These are phyloP conservation scores for Scylla paramamosain DNA, from an alignment of 1,140 invertebrate genomes.

Conservation along the genomic window DNA sequence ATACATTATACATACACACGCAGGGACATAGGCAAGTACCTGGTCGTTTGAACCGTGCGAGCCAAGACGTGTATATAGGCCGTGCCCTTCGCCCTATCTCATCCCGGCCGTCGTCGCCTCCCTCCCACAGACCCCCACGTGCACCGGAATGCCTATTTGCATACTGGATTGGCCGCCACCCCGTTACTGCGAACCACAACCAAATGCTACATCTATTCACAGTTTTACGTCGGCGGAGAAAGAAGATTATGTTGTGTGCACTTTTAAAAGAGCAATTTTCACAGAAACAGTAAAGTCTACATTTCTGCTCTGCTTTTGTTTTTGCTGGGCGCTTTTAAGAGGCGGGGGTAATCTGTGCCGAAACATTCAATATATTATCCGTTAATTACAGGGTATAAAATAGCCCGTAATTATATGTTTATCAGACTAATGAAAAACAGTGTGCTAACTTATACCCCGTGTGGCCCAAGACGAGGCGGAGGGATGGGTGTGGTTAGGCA, in stretches of 20 bases:
- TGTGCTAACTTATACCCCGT: slow-evolving; percentile 67
- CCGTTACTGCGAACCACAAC: slow-evolving; percentile 36
- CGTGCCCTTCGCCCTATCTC: slow-evolving; percentile 45
- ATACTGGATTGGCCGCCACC: slow-evolving; percentile 67
- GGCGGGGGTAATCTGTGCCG: not conserved
- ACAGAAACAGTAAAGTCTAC: not conserved
- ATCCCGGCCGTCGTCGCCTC: slow-evolving; percentile 49
- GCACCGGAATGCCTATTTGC: slow-evolving; percentile 62
- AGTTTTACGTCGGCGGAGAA: not conserved
- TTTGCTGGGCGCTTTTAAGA: not conserved
- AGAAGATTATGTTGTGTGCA: not conserved
- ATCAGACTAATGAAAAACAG: slow-evolving; percentile 72
- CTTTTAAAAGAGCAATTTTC: not conserved
- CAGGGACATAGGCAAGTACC: no score
- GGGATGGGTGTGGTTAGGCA: slow-evolving; percentile 58
- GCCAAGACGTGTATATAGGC: not conserved
- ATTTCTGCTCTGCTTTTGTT: not conserved
- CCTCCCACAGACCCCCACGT: not conserved
- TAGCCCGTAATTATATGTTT: slow-evolving; percentile 70
- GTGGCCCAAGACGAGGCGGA: slow-evolving; percentile 61
- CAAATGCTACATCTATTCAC: not conserved
- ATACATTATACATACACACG: not conserved
- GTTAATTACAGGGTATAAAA: slow-evolving; percentile 72
- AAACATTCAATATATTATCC: slow-evolving; percentile 71
- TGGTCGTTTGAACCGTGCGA: not conserved